phyloP scores from a whole-genome alignment of 2,888 invertebrate species.

The Folsomia candida region DNA sequence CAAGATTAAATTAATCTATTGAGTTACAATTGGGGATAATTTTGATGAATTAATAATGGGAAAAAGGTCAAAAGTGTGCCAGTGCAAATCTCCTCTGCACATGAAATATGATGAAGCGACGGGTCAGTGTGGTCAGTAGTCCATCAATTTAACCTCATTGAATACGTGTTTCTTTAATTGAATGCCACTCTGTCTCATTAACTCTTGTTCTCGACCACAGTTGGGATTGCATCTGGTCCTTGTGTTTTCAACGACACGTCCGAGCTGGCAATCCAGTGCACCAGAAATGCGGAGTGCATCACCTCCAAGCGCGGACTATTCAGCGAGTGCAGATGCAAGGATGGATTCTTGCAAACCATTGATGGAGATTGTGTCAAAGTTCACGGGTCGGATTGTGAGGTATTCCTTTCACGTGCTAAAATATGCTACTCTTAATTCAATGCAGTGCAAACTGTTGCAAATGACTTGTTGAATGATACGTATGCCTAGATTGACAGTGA shows the following conservation, averaged over 20 bases:
- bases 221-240: slow-evolving; percentile 32
- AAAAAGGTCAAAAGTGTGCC: slow-evolving; percentile 28
- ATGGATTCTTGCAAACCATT: slow-evolving; percentile 33
- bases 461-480: neutral
- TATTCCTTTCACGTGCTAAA: too few species aligned
- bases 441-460: too few species aligned
- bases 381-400: slow-evolving; percentile 30
- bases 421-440: neutral
- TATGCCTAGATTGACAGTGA: slow-evolving; percentile 15
- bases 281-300: slow-evolving; percentile 38
- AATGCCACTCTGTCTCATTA: neutral
- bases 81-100: slow-evolving; percentile 39
- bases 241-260: slow-evolving; percentile 34
- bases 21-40: neutral
- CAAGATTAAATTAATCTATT: neutral
- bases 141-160: neutral
- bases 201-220: neutral
- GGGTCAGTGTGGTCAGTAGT: slow-evolving; percentile 24
- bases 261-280: slow-evolving; percentile 32
- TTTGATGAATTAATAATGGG: too few species aligned
- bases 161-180: neutral
- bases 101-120: slow-evolving; percentile 32
- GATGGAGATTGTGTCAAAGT: slow-evolving; percentile 36
- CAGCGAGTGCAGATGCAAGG: slow-evolving; percentile 37
- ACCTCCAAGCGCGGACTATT: slow-evolving; percentile 2